Evolutionary conservation across 2,888 invertebrate species (phyloP).

Genomic region (Dynastes tityus): DNA sequence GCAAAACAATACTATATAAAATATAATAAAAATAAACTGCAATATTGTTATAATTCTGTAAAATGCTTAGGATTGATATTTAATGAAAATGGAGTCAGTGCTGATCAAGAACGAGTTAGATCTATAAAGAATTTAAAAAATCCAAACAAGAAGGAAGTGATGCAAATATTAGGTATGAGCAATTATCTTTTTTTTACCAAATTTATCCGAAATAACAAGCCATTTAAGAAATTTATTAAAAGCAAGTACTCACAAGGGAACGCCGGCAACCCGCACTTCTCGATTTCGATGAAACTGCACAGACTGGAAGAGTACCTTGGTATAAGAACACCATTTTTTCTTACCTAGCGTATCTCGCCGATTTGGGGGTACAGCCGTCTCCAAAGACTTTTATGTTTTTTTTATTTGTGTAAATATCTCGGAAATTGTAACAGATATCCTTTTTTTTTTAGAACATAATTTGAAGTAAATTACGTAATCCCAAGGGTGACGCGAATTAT

Average conservation of each 20-base stretch:
- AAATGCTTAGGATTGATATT: slow-evolving; percentile 16
- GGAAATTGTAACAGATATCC: no score
- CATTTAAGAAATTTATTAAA: slow-evolving; percentile 15
- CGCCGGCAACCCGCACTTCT: no score
- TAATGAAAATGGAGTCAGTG: slow-evolving; percentile 12
- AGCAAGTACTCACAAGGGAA: neutral
- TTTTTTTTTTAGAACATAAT: no score
- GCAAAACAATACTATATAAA: neutral
- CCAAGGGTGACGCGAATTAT: no score
- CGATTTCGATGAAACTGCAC: no score
- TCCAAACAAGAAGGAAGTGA: slow-evolving; percentile 20
- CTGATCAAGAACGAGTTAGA: slow-evolving; percentile 13
- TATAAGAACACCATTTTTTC: no score
- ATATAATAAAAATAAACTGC: neutral
- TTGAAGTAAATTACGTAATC: no score
- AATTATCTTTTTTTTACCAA: slow-evolving; percentile 32
- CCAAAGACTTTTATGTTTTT: no score
- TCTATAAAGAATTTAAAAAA: slow-evolving; percentile 4
- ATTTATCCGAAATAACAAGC: slow-evolving; percentile 25
- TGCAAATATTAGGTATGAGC: slow-evolving; percentile 18
- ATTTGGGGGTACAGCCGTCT: no score
- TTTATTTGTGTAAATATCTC: no score
- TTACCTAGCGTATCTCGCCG: no score
- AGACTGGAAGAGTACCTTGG: no score
- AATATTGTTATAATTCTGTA: slow-evolving; percentile 8